Evolutionary conservation across 2,797 vertebrate species (phyloP), one percentile per base, ranked within the genome.

Genomic region (Micrastur ruficollis): DNA sequence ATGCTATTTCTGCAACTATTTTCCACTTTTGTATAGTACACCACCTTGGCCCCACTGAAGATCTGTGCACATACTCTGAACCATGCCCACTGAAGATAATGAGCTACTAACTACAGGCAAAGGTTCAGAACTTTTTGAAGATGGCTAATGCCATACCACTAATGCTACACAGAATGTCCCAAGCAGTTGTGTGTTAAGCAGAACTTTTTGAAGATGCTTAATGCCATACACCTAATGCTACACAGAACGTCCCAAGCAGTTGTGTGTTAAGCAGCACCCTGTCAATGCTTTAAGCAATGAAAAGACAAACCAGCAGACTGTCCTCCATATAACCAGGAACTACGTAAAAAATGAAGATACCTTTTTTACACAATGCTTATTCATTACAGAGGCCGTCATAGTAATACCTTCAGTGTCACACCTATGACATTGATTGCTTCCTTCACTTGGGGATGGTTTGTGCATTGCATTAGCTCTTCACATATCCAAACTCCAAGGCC

Each of bases 401-500:
- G 29, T 29, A 81, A 89, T 98, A 99, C 99, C 99, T 99, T 99
- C 95, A 99, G 98, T n/a, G 99, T 99, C 95, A 99, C 99, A 73
- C 99, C 99, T 92, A 99, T 98, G 94, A 99, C 98, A 72, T 99
- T 99, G 98, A 99, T 97, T 68, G 99, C 99, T 76, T 99, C 99
- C 96, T 99, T 99, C 88, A 99, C 98, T 42, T 98, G 99, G 38
- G 98, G 98, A 65, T 99, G 99, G 96, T 98, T 98, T 13, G 98
- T 98, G 85, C 98, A 81, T 90, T 99, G 98, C 1, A 89, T 98
- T n/a, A 99, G 98, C 92, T 99, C 99, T 97, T 99, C 99, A 70
- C 99, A 99, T 79, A 99, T 98, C 99, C 99, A 99, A 53, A 99
- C 93, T 19, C 99, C 99, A 5, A 99, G 98, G 95, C 99, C 99